These are phyloP conservation scores for Pachyuromys duprasi DNA, from an alignment of 2,797 vertebrate genomes.

Conservation along the genomic window DNA sequence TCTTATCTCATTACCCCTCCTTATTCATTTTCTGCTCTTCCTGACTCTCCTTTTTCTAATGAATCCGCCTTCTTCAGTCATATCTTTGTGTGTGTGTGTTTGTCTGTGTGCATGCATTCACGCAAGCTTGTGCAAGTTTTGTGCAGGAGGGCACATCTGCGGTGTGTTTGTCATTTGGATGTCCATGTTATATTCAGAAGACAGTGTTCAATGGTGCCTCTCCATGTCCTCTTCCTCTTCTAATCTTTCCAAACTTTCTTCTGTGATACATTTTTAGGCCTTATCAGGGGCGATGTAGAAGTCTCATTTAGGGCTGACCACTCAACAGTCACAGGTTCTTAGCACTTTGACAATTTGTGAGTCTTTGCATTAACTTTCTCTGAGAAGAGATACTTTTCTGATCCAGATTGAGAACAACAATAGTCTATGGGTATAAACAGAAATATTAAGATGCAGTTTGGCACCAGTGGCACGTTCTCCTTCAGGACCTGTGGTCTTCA, in stretches of 20 bases:
- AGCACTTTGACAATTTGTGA: background rate
- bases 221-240: background rate
- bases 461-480: background rate
- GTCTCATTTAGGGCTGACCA: background rate
- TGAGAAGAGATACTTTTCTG: background rate
- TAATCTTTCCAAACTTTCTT: background rate
- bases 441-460: background rate
- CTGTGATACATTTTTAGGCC: background rate
- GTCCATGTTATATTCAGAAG: background rate
- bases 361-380: background rate
- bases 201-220: background rate
- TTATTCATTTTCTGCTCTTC: background rate
- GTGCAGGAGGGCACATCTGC: background rate
- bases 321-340: background rate
- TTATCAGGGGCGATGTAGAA: background rate
- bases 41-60: background rate
- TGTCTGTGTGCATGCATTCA: background rate
- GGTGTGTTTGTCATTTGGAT: background rate
- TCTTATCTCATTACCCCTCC: background rate
- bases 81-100: background rate
- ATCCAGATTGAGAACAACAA: background rate
- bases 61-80: background rate
- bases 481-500: background rate
- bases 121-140: too few relatives aligned
- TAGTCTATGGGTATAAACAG: too few relatives aligned